Evolutionary conservation across 2,888 invertebrate genomes (phyloP).

Genomic region (Melieria picta): DNA sequence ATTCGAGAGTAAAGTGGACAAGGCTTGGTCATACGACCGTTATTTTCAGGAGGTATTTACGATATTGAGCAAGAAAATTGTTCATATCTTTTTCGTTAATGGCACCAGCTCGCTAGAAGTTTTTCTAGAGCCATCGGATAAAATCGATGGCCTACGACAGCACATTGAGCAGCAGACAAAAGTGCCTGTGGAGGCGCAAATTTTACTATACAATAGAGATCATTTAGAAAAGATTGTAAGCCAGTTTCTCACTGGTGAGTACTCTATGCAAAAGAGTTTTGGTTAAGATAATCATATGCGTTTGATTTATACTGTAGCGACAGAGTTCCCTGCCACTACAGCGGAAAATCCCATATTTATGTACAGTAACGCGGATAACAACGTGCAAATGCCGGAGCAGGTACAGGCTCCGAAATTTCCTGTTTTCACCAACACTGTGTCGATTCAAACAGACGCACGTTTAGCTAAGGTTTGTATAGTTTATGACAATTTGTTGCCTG

Average conservation of each 20-base stretch:
- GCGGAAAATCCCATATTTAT: constrained; percentile 81
- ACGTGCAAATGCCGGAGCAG: constrained; percentile 75
- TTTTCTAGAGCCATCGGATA: constrained; percentile 79
- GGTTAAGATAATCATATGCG: not conserved
- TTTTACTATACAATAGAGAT: constrained; percentile 79
- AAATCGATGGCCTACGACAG: constrained; percentile 79
- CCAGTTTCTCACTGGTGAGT: constrained; percentile 70
- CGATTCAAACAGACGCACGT: constrained; percentile 92
- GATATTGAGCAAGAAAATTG: constrained; percentile 75
- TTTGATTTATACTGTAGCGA: constrained; percentile 54
- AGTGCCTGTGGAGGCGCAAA: constrained; percentile 82
- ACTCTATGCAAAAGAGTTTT: not conserved
- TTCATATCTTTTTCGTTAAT: constrained; percentile 89
- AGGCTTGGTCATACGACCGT: constrained; percentile 92
- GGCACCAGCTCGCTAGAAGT: constrained; percentile 80
- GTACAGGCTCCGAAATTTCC: constrained; percentile 85
- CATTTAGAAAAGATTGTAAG: constrained; percentile 74
- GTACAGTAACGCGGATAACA: constrained; percentile 86
- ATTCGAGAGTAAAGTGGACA: constrained; percentile 86
- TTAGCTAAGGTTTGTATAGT: constrained; percentile 76
- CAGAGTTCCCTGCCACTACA: constrained; percentile 72
- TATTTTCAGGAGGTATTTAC: constrained; percentile 90
- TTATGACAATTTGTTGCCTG: not conserved
- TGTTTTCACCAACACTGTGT: constrained; percentile 84
- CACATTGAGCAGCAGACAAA: constrained; percentile 88